A percentile compares a stretch with the other conserved stretches of the same genome.
phyloP scores from a whole-genome alignment of 2,797 vertebrate species.

The Apodemus agrarius region DNA sequence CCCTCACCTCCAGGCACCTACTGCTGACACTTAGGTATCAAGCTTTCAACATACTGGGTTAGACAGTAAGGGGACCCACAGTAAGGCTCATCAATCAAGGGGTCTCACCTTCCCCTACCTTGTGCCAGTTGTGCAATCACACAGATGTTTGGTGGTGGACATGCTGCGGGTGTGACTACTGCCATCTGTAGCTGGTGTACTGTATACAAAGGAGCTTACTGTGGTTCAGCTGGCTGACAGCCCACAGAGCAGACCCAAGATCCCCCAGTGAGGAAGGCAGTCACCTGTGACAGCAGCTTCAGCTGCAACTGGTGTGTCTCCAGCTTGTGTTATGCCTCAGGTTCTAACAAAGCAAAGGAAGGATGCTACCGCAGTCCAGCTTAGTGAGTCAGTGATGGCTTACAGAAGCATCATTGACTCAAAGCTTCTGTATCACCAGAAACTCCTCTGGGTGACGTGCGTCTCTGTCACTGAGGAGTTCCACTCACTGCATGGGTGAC shows the following conservation, averaged over 20 bases:
- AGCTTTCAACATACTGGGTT: too few relatives aligned
- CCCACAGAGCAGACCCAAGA: neutral
- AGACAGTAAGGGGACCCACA: neutral
- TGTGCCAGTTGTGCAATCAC: neutral
- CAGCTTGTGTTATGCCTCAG: neutral
- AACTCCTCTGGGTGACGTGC: neutral
- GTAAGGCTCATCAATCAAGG: neutral
- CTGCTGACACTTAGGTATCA: neutral
- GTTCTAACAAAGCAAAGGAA: neutral
- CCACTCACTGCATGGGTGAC: neutral
- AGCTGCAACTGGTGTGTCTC: neutral
- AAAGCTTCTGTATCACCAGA: neutral
- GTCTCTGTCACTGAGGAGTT: neutral
- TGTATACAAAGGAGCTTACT: neutral
- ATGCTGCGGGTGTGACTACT: neutral
- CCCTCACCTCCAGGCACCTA: neutral
- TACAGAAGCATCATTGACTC: neutral
- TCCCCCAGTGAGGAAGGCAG: neutral
- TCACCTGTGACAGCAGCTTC: neutral
- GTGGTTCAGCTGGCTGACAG: neutral
- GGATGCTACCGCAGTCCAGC: neutral
- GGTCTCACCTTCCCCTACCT: neutral
- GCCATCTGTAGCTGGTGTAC: neutral
- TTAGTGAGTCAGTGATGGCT: neutral
- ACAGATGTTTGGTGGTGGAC: neutral